These are phyloP conservation scores for Oscheius onirici DNA, from an alignment of 2,888 invertebrate species.

Conservation along the genomic window DNA sequence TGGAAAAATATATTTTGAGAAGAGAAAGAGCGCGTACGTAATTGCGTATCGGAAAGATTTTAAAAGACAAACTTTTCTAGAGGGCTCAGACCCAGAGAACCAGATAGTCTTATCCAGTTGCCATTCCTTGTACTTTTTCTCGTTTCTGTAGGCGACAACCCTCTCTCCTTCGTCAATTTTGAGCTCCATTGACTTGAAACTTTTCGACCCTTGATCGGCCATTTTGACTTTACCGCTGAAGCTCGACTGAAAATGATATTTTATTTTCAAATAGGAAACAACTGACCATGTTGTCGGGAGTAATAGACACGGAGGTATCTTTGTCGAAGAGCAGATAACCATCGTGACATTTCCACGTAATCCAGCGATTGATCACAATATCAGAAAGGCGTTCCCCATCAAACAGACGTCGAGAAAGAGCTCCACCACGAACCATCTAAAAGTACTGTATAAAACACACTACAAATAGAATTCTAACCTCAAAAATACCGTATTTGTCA, in stretches of 20 bases:
- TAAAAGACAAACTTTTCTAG: slow-evolving; percentile 48
- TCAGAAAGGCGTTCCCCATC: slow-evolving; percentile 43
- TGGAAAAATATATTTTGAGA: slow-evolving; percentile 9
- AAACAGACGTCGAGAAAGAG: slow-evolving; percentile 40
- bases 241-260: slow-evolving; percentile 30
- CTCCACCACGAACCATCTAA: slow-evolving; percentile 38
- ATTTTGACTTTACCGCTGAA: slow-evolving; percentile 66
- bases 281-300: slow-evolving; percentile 43
- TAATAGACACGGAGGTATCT: slow-evolving; percentile 31
- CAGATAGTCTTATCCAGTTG: slow-evolving; percentile 58
- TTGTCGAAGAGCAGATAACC: slow-evolving; percentile 47
- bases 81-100: slow-evolving; percentile 59
- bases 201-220: slow-evolving; percentile 66
- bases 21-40: not conserved
- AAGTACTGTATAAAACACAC: not conserved
- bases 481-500: slow-evolving; percentile 61
- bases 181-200: slow-evolving; percentile 65
- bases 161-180: slow-evolving; percentile 52
- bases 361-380: slow-evolving; percentile 45
- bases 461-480: slow-evolving; percentile 36
- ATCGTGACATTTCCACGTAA: slow-evolving; percentile 46
- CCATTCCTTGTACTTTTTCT: slow-evolving; percentile 58
- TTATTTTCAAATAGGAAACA: not conserved
- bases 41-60: not conserved
- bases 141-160: slow-evolving; percentile 40